Evolutionary conservation across 1,140 invertebrate species (phyloP).

Genomic region (Vanessa tameamea): DNA sequence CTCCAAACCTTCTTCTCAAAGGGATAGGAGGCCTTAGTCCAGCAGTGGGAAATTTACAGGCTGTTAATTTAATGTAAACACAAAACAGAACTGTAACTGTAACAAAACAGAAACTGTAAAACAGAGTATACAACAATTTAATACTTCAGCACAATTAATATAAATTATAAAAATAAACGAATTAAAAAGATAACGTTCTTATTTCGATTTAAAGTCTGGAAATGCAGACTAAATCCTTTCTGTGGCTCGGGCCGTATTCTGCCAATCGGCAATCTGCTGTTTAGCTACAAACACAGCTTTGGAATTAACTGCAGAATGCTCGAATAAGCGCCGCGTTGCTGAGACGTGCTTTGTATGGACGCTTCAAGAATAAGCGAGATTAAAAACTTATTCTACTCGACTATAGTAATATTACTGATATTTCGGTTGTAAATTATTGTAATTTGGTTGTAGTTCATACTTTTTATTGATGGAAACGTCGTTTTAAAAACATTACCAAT

Average conservation of each 20-base stretch:
- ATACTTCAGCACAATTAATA: neutral
- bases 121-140: too few relatives aligned
- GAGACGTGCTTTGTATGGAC: slow-evolving; percentile 5
- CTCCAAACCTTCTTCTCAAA: too few relatives aligned
- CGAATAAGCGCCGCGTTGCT: neutral
- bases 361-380: neutral
- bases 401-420: too few relatives aligned
- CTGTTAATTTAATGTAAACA: too few relatives aligned
- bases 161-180: neutral
- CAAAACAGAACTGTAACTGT: too few relatives aligned
- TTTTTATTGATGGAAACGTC: too few relatives aligned
- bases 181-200: neutral
- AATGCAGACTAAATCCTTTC: slow-evolving; percentile 6
- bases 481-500: too few relatives aligned
- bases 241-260: neutral
- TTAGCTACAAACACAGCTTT: slow-evolving; percentile 9
- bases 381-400: neutral
- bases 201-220: neutral
- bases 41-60: too few relatives aligned
- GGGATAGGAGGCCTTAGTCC: too few relatives aligned
- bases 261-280: slow-evolving; percentile 1
- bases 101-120: too few relatives aligned
- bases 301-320: slow-evolving; percentile 12
- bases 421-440: too few relatives aligned
- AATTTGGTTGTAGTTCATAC: too few relatives aligned